Evolutionary conservation across 1,140 invertebrate genomes (phyloP).

Genomic region (Papilio polyxenes): DNA sequence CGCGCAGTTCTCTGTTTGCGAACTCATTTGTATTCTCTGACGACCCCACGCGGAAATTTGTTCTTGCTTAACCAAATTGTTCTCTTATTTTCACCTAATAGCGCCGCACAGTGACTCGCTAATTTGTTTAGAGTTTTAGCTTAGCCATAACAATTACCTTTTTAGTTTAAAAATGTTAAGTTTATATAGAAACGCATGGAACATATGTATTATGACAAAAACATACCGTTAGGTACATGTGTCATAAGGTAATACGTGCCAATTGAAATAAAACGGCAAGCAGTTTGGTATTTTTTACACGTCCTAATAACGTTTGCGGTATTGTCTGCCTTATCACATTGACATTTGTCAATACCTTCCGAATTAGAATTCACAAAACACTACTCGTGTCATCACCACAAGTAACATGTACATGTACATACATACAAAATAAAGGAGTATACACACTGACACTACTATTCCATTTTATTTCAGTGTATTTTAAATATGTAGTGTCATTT

Average conservation of each 20-base stretch:
- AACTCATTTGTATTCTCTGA: constrained; percentile 37
- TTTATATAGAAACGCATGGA: not conserved
- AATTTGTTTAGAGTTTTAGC: not conserved
- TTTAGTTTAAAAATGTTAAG: not conserved
- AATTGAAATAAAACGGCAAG: constrained; percentile 5
- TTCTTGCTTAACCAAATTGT: constrained; percentile 36
- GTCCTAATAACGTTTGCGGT: constrained; percentile 19
- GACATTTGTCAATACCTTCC: constrained; percentile 3
- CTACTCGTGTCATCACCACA: not conserved
- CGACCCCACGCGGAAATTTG: constrained; percentile 23
- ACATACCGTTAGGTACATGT: constrained; percentile 18
- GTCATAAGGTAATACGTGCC: constrained; percentile 9
- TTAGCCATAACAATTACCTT: not conserved
- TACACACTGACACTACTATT: not conserved
- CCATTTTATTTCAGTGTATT: not conserved
- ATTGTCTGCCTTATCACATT: constrained; percentile 5
- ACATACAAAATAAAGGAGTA: not conserved
- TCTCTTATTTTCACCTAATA: constrained; percentile 35
- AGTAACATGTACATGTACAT: too few species aligned
- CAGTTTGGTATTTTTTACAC: constrained; percentile 10
- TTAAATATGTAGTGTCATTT: not conserved
- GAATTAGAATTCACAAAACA: constrained; percentile 14
- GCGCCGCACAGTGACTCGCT: constrained; percentile 20
- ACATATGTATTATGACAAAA: constrained; percentile 23
- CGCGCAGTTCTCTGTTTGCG: constrained; percentile 46